Percentiles rank a stretch among this genome's conserved stretches.
Evolutionary conservation across 2,113 vertebrate species (phyloP).

Genomic region (Sakesphorus luctuosus): DNA sequence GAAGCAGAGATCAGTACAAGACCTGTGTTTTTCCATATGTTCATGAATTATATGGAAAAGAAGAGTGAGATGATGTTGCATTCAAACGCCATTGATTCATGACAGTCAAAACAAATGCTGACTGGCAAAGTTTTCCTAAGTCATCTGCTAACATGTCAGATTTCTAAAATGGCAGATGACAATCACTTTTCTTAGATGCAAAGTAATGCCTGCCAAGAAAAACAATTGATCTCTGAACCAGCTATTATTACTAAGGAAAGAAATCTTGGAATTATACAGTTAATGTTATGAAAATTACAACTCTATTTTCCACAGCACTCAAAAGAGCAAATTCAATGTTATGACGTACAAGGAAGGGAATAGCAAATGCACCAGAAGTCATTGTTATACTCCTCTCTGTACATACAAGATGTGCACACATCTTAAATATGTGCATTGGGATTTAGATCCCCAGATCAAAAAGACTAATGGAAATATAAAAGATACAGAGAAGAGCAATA

Average conservation of each 20-base stretch:
- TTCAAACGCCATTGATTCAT: not conserved
- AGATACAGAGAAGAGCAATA: not conserved
- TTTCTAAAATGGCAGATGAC: constrained; percentile 11
- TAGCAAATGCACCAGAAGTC: not conserved
- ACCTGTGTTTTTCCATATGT: not conserved
- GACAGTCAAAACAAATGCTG: not conserved
- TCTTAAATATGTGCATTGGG: not conserved
- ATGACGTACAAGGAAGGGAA: not conserved
- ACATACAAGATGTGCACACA: not conserved
- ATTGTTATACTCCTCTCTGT: not conserved
- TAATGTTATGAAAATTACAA: not conserved
- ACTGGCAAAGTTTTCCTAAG: not conserved
- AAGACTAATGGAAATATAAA: not conserved
- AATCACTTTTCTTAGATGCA: constrained; percentile 3
- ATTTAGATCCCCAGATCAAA: not conserved
- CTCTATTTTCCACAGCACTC: not conserved
- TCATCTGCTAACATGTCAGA: not conserved
- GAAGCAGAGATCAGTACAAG: not conserved
- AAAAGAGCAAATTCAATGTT: not conserved
- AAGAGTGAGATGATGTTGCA: not conserved
- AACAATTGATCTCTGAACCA: not conserved
- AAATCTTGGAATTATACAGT: not conserved
- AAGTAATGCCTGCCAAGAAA: not conserved
- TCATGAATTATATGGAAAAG: not conserved
- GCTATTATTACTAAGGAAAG: not conserved